Base-by-base conservation (phyloP, 1,140 invertebrate genomes). In the Conus ventricosus region DNA sequence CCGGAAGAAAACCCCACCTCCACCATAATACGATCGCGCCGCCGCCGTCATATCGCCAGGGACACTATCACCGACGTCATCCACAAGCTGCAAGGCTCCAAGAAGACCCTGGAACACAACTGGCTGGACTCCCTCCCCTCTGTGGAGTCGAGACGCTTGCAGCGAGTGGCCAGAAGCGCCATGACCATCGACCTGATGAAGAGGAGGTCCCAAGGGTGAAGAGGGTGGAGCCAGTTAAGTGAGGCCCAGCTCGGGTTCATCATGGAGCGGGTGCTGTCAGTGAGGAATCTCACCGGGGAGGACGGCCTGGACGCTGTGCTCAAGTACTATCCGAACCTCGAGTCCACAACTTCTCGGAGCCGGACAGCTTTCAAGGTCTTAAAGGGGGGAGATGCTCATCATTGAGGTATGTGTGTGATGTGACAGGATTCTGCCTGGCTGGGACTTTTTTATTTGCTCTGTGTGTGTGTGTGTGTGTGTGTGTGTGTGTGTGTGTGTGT, bases 231-330 rank as follows among this genome's bases (percentile, higher is more conserved):
- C 84, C 92, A 4, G 76, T 92, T n/a, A 94, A 94, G 93, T 84
- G 91, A 96, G 11, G 92, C 96, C 3, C 95, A 96, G 91, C 97
- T 99, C 88, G 98, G 97, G 23, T 99, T 99, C 95, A 96, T 98
- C 8, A 99, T 99, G 99, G 99, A 99, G 93, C 97, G 98, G 94
- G 99, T 99, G 0, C 96, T 97, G 92, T 96, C 97, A 5, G 98
- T 99, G 63, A 96, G 97, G 88, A 97, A 99, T 94, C 96, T 99
- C 81, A 97, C 98, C 89, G 97, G 98, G 94, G 98, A 98, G 92
- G 97, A 97, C 88, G 97, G 96, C 90, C 95, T 98, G 10, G 95
- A 97, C 51, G 97, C 97, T 84, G 97, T 97, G 63, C 96, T 99
- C 92, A 95, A 97, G 0, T 99, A 99, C 95, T 97, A 98, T 23